phyloP scores from a whole-genome alignment of 2,113 vertebrate genomes.

The Dipodomys spectabilis region DNA sequence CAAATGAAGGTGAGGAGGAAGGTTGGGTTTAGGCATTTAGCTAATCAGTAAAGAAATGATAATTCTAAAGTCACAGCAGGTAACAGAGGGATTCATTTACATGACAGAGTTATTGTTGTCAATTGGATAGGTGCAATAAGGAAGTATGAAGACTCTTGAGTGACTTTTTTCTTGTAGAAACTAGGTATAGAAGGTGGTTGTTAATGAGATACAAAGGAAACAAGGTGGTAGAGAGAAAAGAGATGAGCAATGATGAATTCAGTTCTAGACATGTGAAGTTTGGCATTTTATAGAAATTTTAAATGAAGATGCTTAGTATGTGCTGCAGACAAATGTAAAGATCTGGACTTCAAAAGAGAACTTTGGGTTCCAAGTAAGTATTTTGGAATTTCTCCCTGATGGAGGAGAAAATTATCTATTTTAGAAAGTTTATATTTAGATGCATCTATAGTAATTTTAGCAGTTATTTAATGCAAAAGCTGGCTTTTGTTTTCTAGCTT shows the following conservation, averaged over 20 bases:
- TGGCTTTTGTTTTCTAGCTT: constrained; percentile 21
- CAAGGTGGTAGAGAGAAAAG: neutral
- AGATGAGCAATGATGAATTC: neutral
- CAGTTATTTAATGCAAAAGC: neutral
- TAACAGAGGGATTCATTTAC: neutral
- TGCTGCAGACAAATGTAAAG: neutral
- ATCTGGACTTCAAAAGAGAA: neutral
- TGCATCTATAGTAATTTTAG: neutral
- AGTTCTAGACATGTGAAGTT: neutral
- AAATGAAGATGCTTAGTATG: neutral
- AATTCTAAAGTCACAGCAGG: neutral
- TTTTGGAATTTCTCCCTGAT: neutral
- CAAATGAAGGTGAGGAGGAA: neutral
- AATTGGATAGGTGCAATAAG: neutral
- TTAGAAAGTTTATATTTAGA: neutral
- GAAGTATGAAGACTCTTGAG: neutral
- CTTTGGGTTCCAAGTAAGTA: neutral
- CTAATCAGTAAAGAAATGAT: neutral
- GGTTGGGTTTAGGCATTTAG: neutral
- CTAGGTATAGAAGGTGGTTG: neutral
- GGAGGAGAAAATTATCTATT: neutral
- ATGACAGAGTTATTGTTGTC: neutral
- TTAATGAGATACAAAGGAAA: neutral
- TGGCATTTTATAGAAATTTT: neutral
- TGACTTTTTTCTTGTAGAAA: neutral